Conservation (phyloP, 1,140 invertebrate species). For the Euschistus heros region DNA sequence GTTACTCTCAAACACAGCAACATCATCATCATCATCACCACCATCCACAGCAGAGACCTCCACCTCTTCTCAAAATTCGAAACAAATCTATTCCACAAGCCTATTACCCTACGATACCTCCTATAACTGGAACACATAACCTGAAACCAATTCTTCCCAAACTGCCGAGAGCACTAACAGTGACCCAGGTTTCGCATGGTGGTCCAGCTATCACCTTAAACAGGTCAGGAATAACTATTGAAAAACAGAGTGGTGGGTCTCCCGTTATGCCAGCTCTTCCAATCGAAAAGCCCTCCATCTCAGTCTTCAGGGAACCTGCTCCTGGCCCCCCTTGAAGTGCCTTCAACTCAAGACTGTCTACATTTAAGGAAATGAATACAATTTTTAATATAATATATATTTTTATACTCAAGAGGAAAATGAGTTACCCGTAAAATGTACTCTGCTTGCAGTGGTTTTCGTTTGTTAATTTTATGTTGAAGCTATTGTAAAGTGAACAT, state of each 20-base stretch:
- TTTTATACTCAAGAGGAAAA: conserved; percentile 10
- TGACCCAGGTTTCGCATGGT: conserved; percentile 19
- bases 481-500: too few species aligned
- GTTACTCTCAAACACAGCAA: not conserved
- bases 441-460: not conserved
- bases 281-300: conserved; percentile 22
- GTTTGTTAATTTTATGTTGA: not conserved
- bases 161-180: conserved; percentile 27
- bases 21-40: not conserved
- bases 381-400: not conserved
- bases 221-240: conserved; percentile 23
- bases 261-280: conserved; percentile 11
- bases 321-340: conserved; percentile 11
- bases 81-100: not conserved
- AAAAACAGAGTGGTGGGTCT: conserved; percentile 14
- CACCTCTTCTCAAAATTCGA: conserved; percentile 10
- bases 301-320: conserved; percentile 23
- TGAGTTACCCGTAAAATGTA: not conserved
- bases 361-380: not conserved
- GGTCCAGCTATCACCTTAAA: conserved; percentile 17
- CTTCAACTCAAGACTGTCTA: conserved; percentile 7
- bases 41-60: conserved; percentile 1
- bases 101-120: not conserved
- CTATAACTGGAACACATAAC: not conserved
- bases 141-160: conserved; percentile 24